These are phyloP conservation scores for Nannoperca australis DNA, from an alignment of 2,797 vertebrate genomes.

Conservation along the genomic window DNA sequence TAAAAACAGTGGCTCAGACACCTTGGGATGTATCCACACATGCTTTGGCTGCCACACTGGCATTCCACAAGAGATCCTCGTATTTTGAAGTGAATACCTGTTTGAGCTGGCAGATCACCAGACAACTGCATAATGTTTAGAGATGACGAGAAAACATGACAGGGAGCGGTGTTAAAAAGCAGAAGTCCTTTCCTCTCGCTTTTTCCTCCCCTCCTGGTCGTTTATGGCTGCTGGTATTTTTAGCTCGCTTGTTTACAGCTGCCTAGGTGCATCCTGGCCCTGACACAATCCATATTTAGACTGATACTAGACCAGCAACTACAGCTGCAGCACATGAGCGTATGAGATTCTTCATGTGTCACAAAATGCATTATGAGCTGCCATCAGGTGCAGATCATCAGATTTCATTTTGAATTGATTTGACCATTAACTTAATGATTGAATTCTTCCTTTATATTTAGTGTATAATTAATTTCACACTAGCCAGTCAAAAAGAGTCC, in stretches of 20 bases:
- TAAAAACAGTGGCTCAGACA: conserved; percentile 42
- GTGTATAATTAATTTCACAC: neutral
- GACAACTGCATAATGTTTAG: conserved; percentile 67
- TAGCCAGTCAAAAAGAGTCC: neutral
- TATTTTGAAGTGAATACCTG: conserved; percentile 57
- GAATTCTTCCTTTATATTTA: neutral
- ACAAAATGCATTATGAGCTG: neutral
- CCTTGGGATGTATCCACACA: conserved; percentile 34
- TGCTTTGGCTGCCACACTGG: conserved; percentile 20
- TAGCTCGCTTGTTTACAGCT: conserved; percentile 56
- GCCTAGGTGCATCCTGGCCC: conserved; percentile 46
- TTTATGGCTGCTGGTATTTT: conserved; percentile 65
- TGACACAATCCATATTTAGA: conserved; percentile 54
- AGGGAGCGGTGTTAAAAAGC: conserved; percentile 54
- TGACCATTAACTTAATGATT: neutral
- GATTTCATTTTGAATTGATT: neutral
- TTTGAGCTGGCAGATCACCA: conserved; percentile 65
- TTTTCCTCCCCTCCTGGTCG: conserved; percentile 5
- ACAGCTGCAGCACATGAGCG: neutral
- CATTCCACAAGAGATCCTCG: conserved; percentile 44
- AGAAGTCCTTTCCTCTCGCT: conserved; percentile 44
- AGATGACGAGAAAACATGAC: conserved; percentile 72
- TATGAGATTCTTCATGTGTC: conserved; percentile 10
- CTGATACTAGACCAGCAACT: conserved; percentile 17
- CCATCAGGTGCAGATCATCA: neutral